These are phyloP conservation scores for Dione vanillae DNA, from an alignment of 2,888 invertebrate species.

Conservation along the genomic window DNA sequence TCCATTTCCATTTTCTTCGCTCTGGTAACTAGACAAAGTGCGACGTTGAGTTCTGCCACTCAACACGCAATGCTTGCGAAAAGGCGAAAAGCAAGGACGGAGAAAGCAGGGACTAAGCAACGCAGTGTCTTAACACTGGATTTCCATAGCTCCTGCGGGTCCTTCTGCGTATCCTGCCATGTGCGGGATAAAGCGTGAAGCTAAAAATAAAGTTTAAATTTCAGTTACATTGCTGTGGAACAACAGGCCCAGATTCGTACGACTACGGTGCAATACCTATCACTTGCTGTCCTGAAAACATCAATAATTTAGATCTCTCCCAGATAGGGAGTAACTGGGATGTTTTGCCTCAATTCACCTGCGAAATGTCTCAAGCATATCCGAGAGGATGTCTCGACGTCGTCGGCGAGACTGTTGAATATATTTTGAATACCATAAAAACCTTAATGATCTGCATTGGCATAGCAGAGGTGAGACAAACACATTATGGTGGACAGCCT, in stretches of 20 bases:
- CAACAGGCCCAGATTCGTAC: conserved; percentile 9
- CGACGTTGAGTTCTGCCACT: too few species aligned
- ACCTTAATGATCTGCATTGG: neutral
- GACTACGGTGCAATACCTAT: conserved; percentile 4
- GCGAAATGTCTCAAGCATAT: neutral
- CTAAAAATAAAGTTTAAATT: too few species aligned
- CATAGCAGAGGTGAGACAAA: neutral
- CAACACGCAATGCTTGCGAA: too few species aligned
- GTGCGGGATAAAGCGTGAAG: too few species aligned
- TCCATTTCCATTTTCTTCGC: too few species aligned
- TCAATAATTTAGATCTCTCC: neutral
- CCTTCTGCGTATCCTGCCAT: too few species aligned
- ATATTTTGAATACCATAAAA: neutral
- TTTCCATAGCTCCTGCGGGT: too few species aligned
- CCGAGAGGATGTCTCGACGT: neutral
- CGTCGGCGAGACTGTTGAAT: neutral
- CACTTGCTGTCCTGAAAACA: neutral
- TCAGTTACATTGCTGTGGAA: conserved; percentile 7
- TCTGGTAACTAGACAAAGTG: too few species aligned
- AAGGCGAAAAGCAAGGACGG: too few species aligned
- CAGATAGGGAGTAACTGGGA: neutral
- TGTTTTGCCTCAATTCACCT: neutral
- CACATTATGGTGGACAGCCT: too few species aligned
- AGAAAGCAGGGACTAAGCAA: too few species aligned
- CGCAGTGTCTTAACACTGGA: too few species aligned